These are phyloP conservation scores for Paragorgia papillata DNA, from an alignment of 92 coral and sea anemone genomes.

Conservation along the genomic window DNA sequence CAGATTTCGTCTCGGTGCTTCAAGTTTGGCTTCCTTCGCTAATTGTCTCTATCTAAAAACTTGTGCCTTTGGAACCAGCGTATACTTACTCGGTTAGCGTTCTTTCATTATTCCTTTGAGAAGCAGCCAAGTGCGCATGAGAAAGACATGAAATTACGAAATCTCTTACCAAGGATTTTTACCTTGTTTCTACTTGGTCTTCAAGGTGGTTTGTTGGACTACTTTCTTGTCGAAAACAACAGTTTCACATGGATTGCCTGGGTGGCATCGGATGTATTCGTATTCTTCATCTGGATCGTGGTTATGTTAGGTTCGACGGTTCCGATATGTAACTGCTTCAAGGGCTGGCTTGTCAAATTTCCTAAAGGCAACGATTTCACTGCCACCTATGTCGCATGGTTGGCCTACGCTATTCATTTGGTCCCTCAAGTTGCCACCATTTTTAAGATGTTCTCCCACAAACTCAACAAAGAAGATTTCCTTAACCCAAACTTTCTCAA, in stretches of 20 bases:
- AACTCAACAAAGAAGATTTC: slow-evolving; percentile 64
- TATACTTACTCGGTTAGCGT: no score
- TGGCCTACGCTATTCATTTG: slow-evolving; percentile 76
- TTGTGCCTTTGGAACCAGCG: no score
- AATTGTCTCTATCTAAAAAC: no score
- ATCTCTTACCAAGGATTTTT: slow-evolving; percentile 60
- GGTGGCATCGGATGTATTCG: slow-evolving; percentile 76
- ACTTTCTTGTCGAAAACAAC: slow-evolving; percentile 66
- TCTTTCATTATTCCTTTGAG: no score
- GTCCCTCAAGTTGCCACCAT: slow-evolving; percentile 81
- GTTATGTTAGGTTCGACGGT: slow-evolving; percentile 68
- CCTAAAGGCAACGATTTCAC: slow-evolving; percentile 71
- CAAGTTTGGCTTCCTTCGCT: no score
- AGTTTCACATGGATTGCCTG: slow-evolving; percentile 77
- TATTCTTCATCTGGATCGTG: slow-evolving; percentile 70
- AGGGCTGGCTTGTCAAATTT: slow-evolving; percentile 58
- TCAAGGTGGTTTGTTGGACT: slow-evolving; percentile 84
- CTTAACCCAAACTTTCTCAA: slow-evolving; percentile 85
- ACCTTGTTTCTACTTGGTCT: slow-evolving; percentile 66
- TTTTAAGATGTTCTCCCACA: slow-evolving; percentile 57
- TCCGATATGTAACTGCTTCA: slow-evolving; percentile 20
- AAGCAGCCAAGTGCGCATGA: no score
- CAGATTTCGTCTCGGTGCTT: no score
- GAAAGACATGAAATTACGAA: slow-evolving; percentile 54
- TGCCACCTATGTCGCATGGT: slow-evolving; percentile 83